These are phyloP conservation scores for Propithecus deckenii DNA, from an alignment of 2,797 vertebrate genomes.

Conservation along the genomic window DNA sequence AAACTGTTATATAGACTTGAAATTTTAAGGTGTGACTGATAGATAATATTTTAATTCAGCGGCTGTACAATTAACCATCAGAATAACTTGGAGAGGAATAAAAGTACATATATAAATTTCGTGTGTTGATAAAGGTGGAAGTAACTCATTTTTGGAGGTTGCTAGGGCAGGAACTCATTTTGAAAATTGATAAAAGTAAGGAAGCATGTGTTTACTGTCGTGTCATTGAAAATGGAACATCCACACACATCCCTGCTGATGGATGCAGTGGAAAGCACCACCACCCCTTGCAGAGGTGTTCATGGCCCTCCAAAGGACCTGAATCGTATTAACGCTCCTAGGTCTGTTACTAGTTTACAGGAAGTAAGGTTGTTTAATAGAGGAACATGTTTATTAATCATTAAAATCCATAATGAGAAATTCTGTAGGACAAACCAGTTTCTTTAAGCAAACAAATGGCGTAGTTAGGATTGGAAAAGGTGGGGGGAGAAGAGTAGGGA, in stretches of 20 bases:
- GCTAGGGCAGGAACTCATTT: neutral
- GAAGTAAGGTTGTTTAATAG: neutral
- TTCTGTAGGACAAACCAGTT: neutral
- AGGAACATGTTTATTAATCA: neutral
- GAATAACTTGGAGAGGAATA: neutral
- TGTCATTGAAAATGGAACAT: neutral
- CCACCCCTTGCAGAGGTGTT: neutral
- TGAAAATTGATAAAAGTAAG: neutral
- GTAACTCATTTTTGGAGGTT: neutral
- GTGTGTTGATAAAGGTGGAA: neutral
- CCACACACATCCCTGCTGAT: rapidly evolving
- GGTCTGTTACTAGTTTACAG: neutral
- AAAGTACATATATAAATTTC: neutral
- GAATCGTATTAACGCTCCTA: neutral
- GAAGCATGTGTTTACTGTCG: neutral
- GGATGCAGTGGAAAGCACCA: neutral
- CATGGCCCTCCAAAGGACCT: neutral
- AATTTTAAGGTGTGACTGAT: neutral
- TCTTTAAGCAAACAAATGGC: neutral
- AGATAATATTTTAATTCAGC: neutral
- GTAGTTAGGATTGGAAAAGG: rapidly evolving
- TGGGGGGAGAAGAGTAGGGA: too few species aligned
- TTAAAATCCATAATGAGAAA: neutral
- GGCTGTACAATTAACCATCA: neutral
- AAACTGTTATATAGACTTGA: neutral